Conservation (phyloP, 2,888 invertebrate genomes). For the Epinotia nisella region DNA sequence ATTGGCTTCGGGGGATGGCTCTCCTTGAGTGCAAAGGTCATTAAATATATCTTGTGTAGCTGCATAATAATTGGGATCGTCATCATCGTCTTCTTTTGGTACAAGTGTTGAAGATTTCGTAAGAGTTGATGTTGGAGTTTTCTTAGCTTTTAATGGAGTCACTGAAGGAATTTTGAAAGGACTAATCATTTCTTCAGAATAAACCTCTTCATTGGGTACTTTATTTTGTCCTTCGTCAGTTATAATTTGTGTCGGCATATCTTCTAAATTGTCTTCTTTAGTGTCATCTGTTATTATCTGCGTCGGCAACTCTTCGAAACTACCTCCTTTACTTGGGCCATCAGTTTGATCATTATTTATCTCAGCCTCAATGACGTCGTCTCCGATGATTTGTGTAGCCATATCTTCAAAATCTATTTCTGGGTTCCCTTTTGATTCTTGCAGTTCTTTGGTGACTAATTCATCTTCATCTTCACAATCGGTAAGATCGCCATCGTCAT, state of each 20-base stretch:
- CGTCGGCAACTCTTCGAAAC: slow-evolving; percentile 63
- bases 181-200: slow-evolving; percentile 55
- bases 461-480: slow-evolving; percentile 52
- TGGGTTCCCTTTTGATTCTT: slow-evolving; percentile 33
- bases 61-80: slow-evolving; percentile 66
- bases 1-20: slow-evolving; percentile 47
- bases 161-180: slow-evolving; percentile 71
- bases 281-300: slow-evolving; percentile 56
- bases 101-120: slow-evolving; percentile 45
- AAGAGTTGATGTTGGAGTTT: slow-evolving; percentile 49
- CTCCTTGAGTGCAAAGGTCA: slow-evolving; percentile 70
- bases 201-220: slow-evolving; percentile 37
- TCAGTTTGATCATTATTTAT: slow-evolving; percentile 49
- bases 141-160: slow-evolving; percentile 62
- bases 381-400: slow-evolving; percentile 49
- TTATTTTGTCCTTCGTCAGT: slow-evolving; percentile 50
- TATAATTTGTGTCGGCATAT: slow-evolving; percentile 65
- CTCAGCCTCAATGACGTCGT: slow-evolving; percentile 43
- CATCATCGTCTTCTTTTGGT: slow-evolving; percentile 40
- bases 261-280: slow-evolving; percentile 54
- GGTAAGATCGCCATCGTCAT: slow-evolving; percentile 48
- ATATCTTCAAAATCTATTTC: slow-evolving; percentile 50
- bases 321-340: slow-evolving; percentile 47
- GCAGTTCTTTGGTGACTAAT: slow-evolving; percentile 31
- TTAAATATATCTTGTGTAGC: slow-evolving; percentile 72